Conservation (phyloP, 2,888 invertebrate species). For the Lypha dubia region DNA sequence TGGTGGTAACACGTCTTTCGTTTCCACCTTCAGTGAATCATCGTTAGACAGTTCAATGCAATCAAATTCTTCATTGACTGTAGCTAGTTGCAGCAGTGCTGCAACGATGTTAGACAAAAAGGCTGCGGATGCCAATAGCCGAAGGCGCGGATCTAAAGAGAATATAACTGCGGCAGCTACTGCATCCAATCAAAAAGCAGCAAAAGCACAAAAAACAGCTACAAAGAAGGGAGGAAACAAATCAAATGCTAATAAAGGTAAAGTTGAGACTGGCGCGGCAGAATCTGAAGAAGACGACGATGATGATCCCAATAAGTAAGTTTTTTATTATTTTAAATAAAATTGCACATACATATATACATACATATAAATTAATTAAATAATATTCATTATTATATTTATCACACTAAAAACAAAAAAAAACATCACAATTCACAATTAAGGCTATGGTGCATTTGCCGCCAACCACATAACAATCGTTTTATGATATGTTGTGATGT, state of each 20-base stretch:
- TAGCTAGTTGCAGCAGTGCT: constrained; percentile 61
- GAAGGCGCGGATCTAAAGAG: constrained; percentile 72
- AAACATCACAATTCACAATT: no score
- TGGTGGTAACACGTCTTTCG: constrained; percentile 21
- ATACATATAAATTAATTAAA: no score
- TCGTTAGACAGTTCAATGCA: constrained; percentile 74
- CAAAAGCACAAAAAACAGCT: constrained; percentile 42
- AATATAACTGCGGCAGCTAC: constrained; percentile 21
- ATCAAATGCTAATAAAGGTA: constrained; percentile 72
- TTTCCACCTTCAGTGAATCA: constrained; percentile 72
- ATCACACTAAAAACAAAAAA: not conserved
- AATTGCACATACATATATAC: no score
- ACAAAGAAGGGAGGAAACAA: constrained; percentile 68
- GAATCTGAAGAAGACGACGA: constrained; percentile 89
- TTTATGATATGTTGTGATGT: constrained; percentile 99
- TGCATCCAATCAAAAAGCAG: constrained; percentile 54
- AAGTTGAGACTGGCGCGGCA: constrained; percentile 76
- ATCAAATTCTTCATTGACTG: constrained; percentile 74
- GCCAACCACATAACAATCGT: constrained; percentile 96
- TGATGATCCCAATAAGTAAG: constrained; percentile 93
- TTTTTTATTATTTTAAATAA: not conserved
- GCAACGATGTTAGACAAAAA: constrained; percentile 66
- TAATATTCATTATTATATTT: no score
- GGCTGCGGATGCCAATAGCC: constrained; percentile 41
- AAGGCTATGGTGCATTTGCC: constrained; percentile 98